Percentiles rank a stretch among this genome's conserved stretches.
These are phyloP conservation scores for Dysmachus trigonus DNA, from an alignment of 2,888 invertebrate genomes.

Conservation along the genomic window DNA sequence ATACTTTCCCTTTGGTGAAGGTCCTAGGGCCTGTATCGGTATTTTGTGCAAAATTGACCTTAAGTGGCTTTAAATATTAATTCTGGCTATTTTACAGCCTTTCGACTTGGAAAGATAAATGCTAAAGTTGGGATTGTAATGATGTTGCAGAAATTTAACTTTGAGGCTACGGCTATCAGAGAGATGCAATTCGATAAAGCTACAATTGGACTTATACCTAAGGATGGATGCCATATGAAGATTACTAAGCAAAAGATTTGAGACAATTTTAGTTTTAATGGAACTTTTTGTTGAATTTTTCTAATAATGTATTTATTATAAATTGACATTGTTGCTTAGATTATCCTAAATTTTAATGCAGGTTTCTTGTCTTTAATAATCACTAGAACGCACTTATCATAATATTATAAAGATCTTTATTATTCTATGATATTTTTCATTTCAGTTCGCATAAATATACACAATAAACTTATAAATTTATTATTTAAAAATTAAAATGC, in stretches of 20 bases:
- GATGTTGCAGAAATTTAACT: conserved; percentile 56
- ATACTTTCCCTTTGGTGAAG: conserved; percentile 62
- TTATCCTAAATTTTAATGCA: too few species aligned
- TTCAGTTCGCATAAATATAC: too few species aligned
- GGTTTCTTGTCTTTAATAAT: too few species aligned
- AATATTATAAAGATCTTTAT: too few species aligned
- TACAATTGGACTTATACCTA: conserved; percentile 56
- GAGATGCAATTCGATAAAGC: conserved; percentile 58
- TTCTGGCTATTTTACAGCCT: conserved; percentile 52
- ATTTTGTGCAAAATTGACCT: conserved; percentile 44
- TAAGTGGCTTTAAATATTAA: not conserved
- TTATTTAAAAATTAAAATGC: too few species aligned
- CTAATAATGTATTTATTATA: not conserved
- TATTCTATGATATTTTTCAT: too few species aligned
- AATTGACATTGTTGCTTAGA: too few species aligned
- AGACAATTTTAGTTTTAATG: conserved; percentile 48
- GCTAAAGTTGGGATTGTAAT: conserved; percentile 59
- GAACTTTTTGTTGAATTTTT: not conserved
- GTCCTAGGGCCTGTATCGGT: conserved; percentile 63
- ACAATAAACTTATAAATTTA: too few species aligned
- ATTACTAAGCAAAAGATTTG: conserved; percentile 54
- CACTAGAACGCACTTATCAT: too few species aligned
- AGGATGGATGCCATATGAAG: conserved; percentile 57
- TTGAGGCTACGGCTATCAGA: conserved; percentile 51
- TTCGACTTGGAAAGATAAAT: conserved; percentile 58